Conservation (phyloP, 2,797 vertebrate genomes). For the Liasis olivaceus region DNA sequence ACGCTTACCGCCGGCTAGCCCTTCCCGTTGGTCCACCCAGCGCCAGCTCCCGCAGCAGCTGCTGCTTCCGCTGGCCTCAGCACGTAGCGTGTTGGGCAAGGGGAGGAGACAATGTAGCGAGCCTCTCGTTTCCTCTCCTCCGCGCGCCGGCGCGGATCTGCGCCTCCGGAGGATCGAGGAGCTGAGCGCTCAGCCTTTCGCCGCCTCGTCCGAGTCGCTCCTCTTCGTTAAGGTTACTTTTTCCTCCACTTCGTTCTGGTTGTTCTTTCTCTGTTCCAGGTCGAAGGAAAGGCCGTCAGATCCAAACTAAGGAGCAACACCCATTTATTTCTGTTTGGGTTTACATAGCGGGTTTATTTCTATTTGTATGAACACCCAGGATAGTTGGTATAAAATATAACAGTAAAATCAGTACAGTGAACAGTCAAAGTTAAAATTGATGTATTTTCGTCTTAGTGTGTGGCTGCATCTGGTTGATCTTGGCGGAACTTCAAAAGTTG, state of each 20-base stretch:
- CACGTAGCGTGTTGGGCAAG: slow-evolving; percentile 41
- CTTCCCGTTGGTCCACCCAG: neutral
- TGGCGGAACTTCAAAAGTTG: neutral
- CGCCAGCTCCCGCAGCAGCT: slow-evolving; percentile 49
- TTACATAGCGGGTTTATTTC: neutral
- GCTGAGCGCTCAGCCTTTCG: neutral
- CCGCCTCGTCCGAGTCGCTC: neutral
- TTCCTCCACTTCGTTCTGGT: neutral
- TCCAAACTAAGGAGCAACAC: neutral
- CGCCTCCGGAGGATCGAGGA: neutral
- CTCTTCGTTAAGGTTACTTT: neutral
- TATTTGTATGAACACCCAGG: neutral
- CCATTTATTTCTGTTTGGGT: neutral
- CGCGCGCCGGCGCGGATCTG: rapidly evolving
- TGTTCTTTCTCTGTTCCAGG: neutral
- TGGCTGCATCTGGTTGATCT: neutral
- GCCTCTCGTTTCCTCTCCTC: neutral
- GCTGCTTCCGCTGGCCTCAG: slow-evolving; percentile 70
- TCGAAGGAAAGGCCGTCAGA: neutral
- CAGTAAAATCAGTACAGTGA: neutral
- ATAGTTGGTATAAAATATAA: neutral
- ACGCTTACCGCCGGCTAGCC: neutral
- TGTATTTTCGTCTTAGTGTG: neutral
- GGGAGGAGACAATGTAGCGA: slow-evolving; percentile 29
- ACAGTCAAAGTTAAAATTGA: neutral